A percentile compares a stretch with the other conserved stretches of the same genome.
These are phyloP conservation scores for Varanus komodoensis DNA, from an alignment of 2,113 vertebrate genomes.

Conservation along the genomic window DNA sequence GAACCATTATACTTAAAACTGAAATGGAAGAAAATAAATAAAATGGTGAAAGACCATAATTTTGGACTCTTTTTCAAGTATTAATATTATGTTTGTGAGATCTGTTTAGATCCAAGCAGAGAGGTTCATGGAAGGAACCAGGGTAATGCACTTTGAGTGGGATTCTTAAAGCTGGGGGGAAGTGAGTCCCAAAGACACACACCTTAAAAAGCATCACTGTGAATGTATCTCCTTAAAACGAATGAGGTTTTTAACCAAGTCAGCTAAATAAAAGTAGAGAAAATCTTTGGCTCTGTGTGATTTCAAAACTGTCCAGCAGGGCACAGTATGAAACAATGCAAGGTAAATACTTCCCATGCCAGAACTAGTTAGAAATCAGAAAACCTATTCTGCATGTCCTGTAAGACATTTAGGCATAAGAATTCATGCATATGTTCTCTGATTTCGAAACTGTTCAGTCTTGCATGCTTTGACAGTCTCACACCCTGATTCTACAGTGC, in stretches of 20 bases:
- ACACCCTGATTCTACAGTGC: neutral
- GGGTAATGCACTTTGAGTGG: neutral
- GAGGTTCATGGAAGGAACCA: neutral
- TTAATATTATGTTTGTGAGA: neutral
- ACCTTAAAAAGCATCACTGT: neutral
- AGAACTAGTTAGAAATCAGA: slow-evolving; percentile 15
- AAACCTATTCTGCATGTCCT: slow-evolving; percentile 5
- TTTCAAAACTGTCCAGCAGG: neutral
- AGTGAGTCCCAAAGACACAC: neutral
- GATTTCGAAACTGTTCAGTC: slow-evolving; percentile 7
- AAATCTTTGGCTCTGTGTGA: neutral
- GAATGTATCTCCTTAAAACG: neutral
- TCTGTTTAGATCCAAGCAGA: neutral
- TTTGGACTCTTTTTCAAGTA: neutral
- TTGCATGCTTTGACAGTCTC: neutral
- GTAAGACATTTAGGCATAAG: neutral
- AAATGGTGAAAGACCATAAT: fast-evolving
- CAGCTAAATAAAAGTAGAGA: neutral
- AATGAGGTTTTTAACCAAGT: neutral
- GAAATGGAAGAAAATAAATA: neutral
- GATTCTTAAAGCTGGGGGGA: neutral
- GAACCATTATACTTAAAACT: neutral
- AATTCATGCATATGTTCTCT: slow-evolving; percentile 9
- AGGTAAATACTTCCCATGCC: neutral
- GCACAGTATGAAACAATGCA: slow-evolving; percentile 29